phyloP scores from a whole-genome alignment of 2,113 vertebrate species.

The Onychorhynchus coronatus region DNA sequence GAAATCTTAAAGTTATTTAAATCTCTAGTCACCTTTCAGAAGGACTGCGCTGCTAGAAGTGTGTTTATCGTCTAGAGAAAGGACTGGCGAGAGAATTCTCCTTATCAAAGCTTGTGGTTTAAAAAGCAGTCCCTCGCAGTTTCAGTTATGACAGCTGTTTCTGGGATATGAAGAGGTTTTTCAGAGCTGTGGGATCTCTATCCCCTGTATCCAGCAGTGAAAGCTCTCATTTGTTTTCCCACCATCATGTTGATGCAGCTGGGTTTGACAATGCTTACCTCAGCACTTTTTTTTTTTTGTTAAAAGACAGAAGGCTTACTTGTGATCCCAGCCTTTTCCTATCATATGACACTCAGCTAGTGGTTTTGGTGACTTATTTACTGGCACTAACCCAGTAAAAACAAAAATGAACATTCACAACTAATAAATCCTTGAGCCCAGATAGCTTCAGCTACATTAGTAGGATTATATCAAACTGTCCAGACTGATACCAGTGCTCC shows the following conservation, averaged over 20 bases:
- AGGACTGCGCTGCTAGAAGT: background rate
- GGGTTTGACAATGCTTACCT: conserved; percentile 80
- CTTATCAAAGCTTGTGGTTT: conserved; percentile 47
- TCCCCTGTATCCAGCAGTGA: conserved; percentile 74
- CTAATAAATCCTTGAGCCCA: conserved; percentile 74
- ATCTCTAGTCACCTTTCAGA: conserved; percentile 30
- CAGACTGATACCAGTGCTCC: conserved; percentile 40
- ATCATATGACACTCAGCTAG: conserved; percentile 81
- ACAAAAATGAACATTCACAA: conserved; percentile 78
- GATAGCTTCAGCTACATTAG: conserved; percentile 66
- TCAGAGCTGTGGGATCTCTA: conserved; percentile 53
- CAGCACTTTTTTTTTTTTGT: conserved; percentile 71
- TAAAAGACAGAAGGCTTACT: conserved; percentile 80
- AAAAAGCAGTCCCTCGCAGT: conserved; percentile 40
- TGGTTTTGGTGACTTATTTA: conserved; percentile 81
- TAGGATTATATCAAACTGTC: conserved; percentile 64
- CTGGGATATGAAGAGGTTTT: conserved; percentile 62
- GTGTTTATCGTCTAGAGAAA: conserved; percentile 23
- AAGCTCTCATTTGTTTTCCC: conserved; percentile 79
- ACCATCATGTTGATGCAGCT: conserved; percentile 81
- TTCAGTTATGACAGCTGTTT: conserved; percentile 69
- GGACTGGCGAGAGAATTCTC: conserved; percentile 7
- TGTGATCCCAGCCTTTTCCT: conserved; percentile 81
- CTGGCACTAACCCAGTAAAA: conserved; percentile 77
- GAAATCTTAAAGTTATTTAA: conserved; percentile 27